Conservation (phyloP, 2,113 vertebrate genomes). For the Vulpes vulpes region DNA sequence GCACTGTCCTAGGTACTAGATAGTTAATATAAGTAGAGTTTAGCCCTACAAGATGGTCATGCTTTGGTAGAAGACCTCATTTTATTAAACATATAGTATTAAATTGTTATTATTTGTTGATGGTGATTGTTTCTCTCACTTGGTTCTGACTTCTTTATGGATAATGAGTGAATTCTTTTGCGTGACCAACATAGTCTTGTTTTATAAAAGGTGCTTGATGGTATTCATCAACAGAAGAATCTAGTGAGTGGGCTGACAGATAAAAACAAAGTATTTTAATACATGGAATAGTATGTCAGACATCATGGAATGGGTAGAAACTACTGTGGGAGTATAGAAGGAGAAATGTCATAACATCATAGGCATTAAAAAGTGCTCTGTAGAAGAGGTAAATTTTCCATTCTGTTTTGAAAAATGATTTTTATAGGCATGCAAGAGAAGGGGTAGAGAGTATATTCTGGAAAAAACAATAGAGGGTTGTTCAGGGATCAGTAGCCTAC, state of each 20-base stretch:
- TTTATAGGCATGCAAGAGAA: background rate
- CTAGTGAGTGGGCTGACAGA: background rate
- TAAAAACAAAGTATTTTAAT: background rate
- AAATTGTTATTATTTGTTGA: constrained; percentile 13
- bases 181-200: background rate
- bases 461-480: background rate
- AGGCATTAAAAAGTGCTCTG: background rate
- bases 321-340: background rate
- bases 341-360: background rate
- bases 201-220: background rate
- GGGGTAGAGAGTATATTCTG: background rate
- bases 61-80: background rate
- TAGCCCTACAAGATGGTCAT: background rate
- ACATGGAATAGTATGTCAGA: background rate
- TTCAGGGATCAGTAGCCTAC: background rate
- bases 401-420: background rate
- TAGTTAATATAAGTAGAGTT: background rate
- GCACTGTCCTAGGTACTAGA: background rate
- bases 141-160: constrained; percentile 29
- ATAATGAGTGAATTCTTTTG: background rate
- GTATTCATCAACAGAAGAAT: constrained; percentile 22
- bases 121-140: background rate
- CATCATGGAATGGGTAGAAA: background rate
- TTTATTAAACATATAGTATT: background rate
- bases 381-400: background rate